Base-by-base conservation (phyloP, 2,888 invertebrate genomes). In the Zaprionus obscuricornis region DNA sequence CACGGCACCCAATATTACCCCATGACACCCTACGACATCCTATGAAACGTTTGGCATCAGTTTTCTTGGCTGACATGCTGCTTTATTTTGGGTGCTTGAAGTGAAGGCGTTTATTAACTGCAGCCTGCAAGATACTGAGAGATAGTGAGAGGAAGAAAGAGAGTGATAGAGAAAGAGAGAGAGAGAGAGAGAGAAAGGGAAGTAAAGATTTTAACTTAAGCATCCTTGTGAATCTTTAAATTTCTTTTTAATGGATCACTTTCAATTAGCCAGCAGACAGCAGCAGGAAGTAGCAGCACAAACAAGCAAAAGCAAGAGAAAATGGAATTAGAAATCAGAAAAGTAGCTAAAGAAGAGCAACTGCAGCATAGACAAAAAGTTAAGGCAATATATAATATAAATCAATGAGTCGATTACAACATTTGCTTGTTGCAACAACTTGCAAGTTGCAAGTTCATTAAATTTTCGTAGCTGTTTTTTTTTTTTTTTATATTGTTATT, bases 291-390 rank as follows among this genome's bases (percentile, higher is more conserved):
- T 6, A 27, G 31, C n/a, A 7, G 33, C 11, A 10, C n/a, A 43
- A 24, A 24, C 24, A 8, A 4, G 24, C 8, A 24, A 24, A n/a
- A n/a, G 43, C 24, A 34, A n/a, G 27, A 8, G 27, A 27, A 27
- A n/a, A 10, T 10, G 43, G 20, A 46, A 47, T 34, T 24, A 14
- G 33, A 31, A 33, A 37, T 31, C 14, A 36, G n/a, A 17, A 3
- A 29, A 18, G 8, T 2, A 16, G 37, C n/a, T n/a, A n/a, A n/a
- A n/a, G n/a, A n/a, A n/a, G n/a, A n/a, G n/a, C n/a, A n/a, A n/a
- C 67, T 60, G 67, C 42, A 60, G 29, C 59, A 66, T 66, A 66
- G 59, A 66, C 59, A 65, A 65, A 59, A 22, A 5, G 22, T 22
- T 22, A 7, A 5, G 4, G n/a, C n/a, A n/a, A n/a, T n/a, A n/a